Conservation (phyloP, 2,113 vertebrate species). For the Megaptera novaeangliae region DNA sequence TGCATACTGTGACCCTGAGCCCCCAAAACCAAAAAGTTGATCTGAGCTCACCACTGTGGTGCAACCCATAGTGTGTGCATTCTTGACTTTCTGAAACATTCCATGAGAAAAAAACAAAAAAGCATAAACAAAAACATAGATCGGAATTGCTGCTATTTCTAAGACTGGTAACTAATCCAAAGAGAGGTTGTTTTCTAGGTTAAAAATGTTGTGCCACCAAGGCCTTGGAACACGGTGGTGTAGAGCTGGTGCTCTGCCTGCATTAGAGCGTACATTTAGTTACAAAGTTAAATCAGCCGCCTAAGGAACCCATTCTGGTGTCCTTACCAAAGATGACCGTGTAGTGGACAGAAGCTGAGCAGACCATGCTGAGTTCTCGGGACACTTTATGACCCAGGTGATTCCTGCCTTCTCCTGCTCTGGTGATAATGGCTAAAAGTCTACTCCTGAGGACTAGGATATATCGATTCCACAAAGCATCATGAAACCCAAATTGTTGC, state of each 20-base stretch:
- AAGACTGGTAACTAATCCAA: not conserved
- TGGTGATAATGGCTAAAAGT: no score
- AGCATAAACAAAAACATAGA: not conserved
- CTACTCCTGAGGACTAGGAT: not conserved
- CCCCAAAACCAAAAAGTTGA: not conserved
- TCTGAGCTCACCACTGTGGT: no score
- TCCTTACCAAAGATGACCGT: accelerated
- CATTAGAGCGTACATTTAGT: accelerated
- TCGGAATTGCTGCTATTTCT: not conserved
- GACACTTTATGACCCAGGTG: accelerated
- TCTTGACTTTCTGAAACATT: not conserved
- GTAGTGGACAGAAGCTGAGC: not conserved
- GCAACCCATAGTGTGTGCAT: accelerated
- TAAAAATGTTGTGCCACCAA: not conserved
- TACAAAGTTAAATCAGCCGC: no score
- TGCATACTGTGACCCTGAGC: not conserved
- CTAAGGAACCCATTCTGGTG: accelerated
- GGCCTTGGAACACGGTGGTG: no score
- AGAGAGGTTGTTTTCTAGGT: not conserved
- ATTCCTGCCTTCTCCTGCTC: no score
- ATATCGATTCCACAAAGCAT: not conserved
- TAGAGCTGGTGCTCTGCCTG: no score
- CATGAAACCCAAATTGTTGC: not conserved
- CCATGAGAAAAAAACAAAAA: not conserved
- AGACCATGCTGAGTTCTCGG: accelerated